These are phyloP conservation scores for Anastrepha ludens DNA, from an alignment of 1,140 invertebrate species.

Conservation along the genomic window DNA sequence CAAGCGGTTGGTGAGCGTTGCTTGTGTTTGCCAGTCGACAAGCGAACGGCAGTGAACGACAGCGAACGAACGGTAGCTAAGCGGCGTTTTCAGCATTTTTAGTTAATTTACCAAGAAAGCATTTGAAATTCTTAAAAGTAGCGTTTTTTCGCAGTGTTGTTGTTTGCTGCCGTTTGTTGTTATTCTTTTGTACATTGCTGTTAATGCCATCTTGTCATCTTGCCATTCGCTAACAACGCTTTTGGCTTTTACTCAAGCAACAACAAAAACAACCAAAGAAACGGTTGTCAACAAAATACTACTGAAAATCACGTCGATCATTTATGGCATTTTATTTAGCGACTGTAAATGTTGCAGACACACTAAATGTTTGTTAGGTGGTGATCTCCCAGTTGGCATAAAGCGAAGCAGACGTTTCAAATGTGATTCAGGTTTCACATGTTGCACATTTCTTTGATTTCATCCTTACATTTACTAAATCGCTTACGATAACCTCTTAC, in stretches of 20 bases:
- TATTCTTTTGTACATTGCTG: conserved; percentile 51
- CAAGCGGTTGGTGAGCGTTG: not conserved
- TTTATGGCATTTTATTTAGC: conserved; percentile 74
- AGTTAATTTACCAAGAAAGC: conserved; percentile 74
- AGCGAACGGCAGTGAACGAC: too few species aligned
- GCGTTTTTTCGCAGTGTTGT: conserved; percentile 49
- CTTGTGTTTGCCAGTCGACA: too few species aligned
- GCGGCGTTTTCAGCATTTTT: conserved; percentile 73
- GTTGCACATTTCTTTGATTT: too few species aligned
- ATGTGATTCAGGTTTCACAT: too few species aligned
- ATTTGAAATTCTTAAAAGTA: conserved; percentile 58
- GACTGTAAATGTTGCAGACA: conserved; percentile 70
- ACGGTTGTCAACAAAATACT: conserved; percentile 56
- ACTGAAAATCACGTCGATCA: conserved; percentile 71
- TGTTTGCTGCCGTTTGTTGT: not conserved
- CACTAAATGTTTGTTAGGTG: conserved; percentile 22
- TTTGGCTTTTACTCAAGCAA: conserved; percentile 31
- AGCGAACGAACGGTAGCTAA: not conserved
- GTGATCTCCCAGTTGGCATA: not conserved
- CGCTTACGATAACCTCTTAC: too few species aligned
- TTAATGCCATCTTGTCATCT: conserved; percentile 61
- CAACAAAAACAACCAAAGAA: conserved; percentile 51
- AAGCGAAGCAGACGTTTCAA: not conserved
- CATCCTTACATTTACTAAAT: too few species aligned
- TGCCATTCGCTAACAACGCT: conserved; percentile 55